phyloP scores from a whole-genome alignment of 2,888 invertebrate genomes.

The Phengaris arion region DNA sequence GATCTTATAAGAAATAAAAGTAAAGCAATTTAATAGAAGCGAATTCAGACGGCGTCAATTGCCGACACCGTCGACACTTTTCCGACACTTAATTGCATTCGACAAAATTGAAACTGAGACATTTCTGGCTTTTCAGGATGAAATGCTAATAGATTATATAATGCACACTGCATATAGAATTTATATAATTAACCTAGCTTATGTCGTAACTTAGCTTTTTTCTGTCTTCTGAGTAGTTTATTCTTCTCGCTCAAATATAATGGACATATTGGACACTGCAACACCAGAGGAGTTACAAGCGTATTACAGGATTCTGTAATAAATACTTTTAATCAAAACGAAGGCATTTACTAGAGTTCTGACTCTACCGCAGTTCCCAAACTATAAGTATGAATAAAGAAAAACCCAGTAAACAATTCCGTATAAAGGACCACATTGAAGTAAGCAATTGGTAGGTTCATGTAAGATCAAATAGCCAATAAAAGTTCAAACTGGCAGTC shows the following conservation, averaged over 20 bases:
- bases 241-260: too few relatives aligned
- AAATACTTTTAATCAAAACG: background rate
- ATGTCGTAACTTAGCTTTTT: background rate
- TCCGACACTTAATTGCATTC: slow-evolving; percentile 67
- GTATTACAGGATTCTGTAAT: background rate
- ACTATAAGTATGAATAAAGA: background rate
- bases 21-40: slow-evolving; percentile 66
- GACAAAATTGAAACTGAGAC: slow-evolving; percentile 66
- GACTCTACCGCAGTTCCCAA: background rate
- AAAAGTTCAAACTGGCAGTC: slow-evolving; percentile 50
- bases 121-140: slow-evolving; percentile 24
- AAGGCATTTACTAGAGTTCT: background rate
- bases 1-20: slow-evolving; percentile 61
- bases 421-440: background rate
- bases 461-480: slow-evolving; percentile 22
- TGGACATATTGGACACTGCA: too few relatives aligned
- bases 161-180: slow-evolving; percentile 24
- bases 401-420: background rate
- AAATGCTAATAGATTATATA: slow-evolving; percentile 24
- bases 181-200: background rate
- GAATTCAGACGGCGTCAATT: slow-evolving; percentile 56
- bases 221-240: too few relatives aligned
- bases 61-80: slow-evolving; percentile 37
- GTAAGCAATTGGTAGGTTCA: background rate
- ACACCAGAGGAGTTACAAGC: background rate